A percentile compares a stretch with the other conserved stretches of the same genome.
Evolutionary conservation across 2,113 vertebrate species (phyloP).

Genomic region (Notechis scutatus): DNA sequence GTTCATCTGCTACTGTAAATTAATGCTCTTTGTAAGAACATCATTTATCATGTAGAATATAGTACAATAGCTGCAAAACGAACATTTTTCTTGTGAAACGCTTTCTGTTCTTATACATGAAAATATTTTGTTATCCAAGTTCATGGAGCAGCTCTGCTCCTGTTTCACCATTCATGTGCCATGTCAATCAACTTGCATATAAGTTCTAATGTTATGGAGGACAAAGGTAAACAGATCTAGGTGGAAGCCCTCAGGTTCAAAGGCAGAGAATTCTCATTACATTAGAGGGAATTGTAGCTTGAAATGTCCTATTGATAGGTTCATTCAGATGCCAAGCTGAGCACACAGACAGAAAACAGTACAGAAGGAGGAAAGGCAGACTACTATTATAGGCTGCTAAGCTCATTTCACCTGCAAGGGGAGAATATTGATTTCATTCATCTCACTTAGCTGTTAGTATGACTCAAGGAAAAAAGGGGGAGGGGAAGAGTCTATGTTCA

Average conservation of each 20-base stretch:
- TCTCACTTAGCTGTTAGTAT: constrained; percentile 56
- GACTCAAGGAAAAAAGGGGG: constrained; percentile 34
- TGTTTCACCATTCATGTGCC: constrained; percentile 24
- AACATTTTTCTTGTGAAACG: not conserved
- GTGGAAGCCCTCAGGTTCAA: constrained; percentile 44
- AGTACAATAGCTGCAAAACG: not conserved
- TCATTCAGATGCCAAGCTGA: constrained; percentile 53
- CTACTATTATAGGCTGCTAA: constrained; percentile 43
- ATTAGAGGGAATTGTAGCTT: constrained; percentile 36
- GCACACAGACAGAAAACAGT: constrained; percentile 40
- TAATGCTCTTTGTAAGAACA: not conserved
- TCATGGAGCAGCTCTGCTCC: not conserved
- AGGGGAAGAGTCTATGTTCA: constrained; percentile 51
- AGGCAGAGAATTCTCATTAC: constrained; percentile 47
- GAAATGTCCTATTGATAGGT: constrained; percentile 52
- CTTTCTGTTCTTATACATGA: not conserved
- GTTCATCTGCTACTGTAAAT: not conserved
- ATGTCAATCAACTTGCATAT: constrained; percentile 32
- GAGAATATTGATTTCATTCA: constrained; percentile 63
- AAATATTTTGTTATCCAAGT: not conserved
- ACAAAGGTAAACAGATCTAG: constrained; percentile 24
- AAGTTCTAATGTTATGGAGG: constrained; percentile 23
- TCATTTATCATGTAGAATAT: not conserved
- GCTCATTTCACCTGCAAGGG: constrained; percentile 52
- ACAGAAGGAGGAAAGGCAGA: constrained; percentile 31